phyloP scores from a whole-genome alignment of 2,113 vertebrate species.

The Regulus satrapa region DNA sequence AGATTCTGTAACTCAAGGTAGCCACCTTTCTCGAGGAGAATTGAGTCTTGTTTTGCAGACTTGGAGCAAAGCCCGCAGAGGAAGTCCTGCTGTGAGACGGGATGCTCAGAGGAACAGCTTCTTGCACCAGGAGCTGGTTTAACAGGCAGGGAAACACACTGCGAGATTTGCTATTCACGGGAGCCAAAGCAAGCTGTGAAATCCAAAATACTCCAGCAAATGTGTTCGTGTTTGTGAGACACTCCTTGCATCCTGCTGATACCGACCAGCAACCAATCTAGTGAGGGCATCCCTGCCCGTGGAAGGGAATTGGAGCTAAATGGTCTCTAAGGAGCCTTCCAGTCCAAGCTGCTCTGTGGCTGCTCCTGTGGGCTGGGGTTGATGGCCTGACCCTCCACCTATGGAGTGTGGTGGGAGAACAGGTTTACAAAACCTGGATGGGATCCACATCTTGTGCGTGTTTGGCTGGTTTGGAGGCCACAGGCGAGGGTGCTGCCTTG shows the following conservation, averaged over 20 bases:
- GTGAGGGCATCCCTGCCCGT: neutral
- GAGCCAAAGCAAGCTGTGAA: neutral
- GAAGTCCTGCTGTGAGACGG: neutral
- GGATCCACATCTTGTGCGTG: too few relatives aligned
- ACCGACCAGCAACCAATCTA: accelerated
- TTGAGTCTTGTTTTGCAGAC: neutral
- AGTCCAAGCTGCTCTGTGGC: neutral
- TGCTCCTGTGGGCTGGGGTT: neutral
- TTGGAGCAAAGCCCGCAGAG: neutral
- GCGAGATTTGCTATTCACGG: neutral
- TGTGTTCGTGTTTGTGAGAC: neutral
- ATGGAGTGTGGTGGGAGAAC: neutral
- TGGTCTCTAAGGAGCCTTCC: neutral
- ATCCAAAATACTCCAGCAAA: neutral
- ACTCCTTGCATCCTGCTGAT: neutral
- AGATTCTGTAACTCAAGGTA: neutral
- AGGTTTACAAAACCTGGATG: neutral
- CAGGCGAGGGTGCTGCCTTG: neutral
- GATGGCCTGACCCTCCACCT: neutral
- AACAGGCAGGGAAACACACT: neutral
- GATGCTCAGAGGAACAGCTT: neutral
- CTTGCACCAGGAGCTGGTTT: neutral
- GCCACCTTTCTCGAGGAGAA: neutral
- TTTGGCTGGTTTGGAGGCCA: neutral
- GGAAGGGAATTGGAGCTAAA: neutral